These are phyloP conservation scores for Melipona bicolor DNA, from an alignment of 2,888 invertebrate species.

Conservation along the genomic window DNA sequence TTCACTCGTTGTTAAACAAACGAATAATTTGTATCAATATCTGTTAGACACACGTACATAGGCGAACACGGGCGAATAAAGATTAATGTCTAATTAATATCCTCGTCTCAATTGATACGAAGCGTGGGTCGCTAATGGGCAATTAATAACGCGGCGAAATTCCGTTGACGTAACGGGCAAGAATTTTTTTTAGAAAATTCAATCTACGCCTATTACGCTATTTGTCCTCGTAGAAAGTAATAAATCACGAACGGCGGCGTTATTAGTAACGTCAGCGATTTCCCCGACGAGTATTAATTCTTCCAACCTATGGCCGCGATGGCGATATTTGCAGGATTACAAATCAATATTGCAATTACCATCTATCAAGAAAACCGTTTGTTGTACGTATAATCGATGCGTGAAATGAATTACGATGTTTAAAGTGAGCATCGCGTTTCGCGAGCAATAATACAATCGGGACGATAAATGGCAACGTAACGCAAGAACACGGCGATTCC, in stretches of 20 bases:
- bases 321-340: slow-evolving; percentile 19
- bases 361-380: slow-evolving; percentile 50
- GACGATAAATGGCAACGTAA: slow-evolving; percentile 22
- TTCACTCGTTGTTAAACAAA: no score
- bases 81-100: not conserved
- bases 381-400: slow-evolving; percentile 42
- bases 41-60: no score
- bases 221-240: not conserved
- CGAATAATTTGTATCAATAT: not conserved
- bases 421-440: slow-evolving; percentile 23
- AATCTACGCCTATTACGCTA: slow-evolving; percentile 3
- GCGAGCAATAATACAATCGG: slow-evolving; percentile 32
- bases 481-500: slow-evolving; percentile 28
- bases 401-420: slow-evolving; percentile 54
- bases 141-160: not conserved
- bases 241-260: slow-evolving; percentile 27
- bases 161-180: not conserved
- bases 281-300: slow-evolving; percentile 30
- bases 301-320: not conserved
- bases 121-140: not conserved
- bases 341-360: slow-evolving; percentile 51
- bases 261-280: slow-evolving; percentile 41
- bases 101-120: not conserved
- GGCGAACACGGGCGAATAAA: no score
- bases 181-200: not conserved